A percentile compares a stretch with the other conserved stretches of the same genome.
These are phyloP conservation scores for Gerris lacustris DNA, from an alignment of 2,888 invertebrate genomes.

Conservation along the genomic window DNA sequence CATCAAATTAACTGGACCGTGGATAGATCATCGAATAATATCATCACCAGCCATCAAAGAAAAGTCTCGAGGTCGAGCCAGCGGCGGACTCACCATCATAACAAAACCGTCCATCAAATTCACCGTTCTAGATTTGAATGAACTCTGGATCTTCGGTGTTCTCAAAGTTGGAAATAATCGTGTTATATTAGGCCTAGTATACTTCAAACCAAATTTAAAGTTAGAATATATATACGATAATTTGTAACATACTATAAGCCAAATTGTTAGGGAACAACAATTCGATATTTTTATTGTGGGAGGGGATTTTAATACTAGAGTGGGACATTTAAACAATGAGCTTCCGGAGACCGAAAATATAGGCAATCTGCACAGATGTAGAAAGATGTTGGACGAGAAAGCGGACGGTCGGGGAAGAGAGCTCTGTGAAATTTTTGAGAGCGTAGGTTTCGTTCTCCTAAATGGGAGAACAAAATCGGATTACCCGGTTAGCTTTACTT, in stretches of 20 bases:
- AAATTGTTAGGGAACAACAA: background rate
- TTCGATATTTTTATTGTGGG: background rate
- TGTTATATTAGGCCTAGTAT: background rate
- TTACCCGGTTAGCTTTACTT: background rate
- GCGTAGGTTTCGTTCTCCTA: background rate
- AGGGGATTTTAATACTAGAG: constrained; percentile 8
- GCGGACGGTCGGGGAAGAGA: background rate
- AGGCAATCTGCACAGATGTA: background rate
- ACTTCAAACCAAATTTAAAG: background rate
- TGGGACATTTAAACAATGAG: background rate
- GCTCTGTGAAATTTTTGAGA: constrained; percentile 3
- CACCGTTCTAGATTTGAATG: background rate
- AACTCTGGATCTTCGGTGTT: background rate
- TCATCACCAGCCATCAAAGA: constrained; percentile 2
- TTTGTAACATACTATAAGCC: background rate
- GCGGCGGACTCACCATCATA: background rate
- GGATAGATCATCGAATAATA: background rate
- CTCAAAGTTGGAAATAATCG: background rate
- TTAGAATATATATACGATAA: background rate
- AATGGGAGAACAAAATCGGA: constrained; percentile 9
- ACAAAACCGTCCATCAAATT: background rate
- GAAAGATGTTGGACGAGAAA: background rate
- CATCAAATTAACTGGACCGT: background rate
- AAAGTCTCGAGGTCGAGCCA: background rate
- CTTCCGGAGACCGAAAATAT: background rate